Evolutionary conservation across 2,113 vertebrate genomes (phyloP).

Genomic region (Cephalopterus ornatus): DNA sequence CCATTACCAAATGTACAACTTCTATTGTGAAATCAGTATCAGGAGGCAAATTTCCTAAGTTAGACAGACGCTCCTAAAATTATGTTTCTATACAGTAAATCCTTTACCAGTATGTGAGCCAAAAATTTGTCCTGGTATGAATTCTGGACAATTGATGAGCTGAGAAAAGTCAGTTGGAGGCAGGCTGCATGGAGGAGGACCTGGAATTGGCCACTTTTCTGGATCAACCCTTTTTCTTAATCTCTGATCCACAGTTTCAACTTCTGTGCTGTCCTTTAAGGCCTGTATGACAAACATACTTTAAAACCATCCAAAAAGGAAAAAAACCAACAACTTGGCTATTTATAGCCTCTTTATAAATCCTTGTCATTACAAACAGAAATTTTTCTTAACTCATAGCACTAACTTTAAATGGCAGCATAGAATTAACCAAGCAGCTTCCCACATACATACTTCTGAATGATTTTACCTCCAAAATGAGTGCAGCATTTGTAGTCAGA

Average conservation of each 20-base stretch:
- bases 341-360: not conserved
- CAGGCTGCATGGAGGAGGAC: conserved; percentile 70
- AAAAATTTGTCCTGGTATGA: conserved; percentile 86
- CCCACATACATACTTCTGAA: not conserved
- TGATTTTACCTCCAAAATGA: conserved; percentile 88
- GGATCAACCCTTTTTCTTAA: conserved; percentile 88
- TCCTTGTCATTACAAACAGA: not conserved
- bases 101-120: conserved; percentile 80
- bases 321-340: not conserved
- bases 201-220: conserved; percentile 93
- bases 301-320: not conserved
- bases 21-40: not conserved
- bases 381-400: not conserved
- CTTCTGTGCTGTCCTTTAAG: conserved; percentile 89
- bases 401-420: not conserved
- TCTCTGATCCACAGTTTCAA: conserved; percentile 87
- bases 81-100: conserved; percentile 37
- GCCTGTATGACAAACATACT: conserved; percentile 74
- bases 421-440: not conserved
- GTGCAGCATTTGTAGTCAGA: conserved; percentile 86
- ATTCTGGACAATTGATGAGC: conserved; percentile 94
- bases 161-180: conserved; percentile 91
- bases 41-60: not conserved
- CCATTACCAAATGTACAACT: not conserved
- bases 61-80: not conserved